Conservation (phyloP, 2,113 vertebrate genomes). For the Mellivora capensis region DNA sequence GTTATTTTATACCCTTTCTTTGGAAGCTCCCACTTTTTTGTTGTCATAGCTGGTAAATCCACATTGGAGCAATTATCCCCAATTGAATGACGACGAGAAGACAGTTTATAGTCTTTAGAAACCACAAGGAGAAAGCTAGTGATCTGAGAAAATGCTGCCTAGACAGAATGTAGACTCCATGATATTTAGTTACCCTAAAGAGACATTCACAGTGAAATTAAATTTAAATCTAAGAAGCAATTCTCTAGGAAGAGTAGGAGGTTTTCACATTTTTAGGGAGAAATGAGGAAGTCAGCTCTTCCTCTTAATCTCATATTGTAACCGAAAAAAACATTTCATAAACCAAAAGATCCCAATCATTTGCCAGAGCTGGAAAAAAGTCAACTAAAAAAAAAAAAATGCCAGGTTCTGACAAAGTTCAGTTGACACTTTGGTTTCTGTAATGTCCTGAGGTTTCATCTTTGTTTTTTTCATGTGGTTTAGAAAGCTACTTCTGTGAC, state of each 20-base stretch:
- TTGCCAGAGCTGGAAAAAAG: not conserved
- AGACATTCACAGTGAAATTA: not conserved
- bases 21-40: not conserved
- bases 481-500: not conserved
- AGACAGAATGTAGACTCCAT: not conserved
- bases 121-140: not conserved
- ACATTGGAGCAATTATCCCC: not conserved
- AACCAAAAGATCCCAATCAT: not conserved
- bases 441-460: not conserved
- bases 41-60: not conserved
- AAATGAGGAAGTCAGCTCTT: not conserved
- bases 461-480: not conserved
- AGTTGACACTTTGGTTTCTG: not conserved
- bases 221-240: not conserved
- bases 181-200: not conserved
- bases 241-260: not conserved
- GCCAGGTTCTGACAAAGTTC: not conserved
- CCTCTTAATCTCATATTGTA: not conserved
- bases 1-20: not conserved
- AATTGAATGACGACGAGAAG: not conserved
- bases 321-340: not conserved
- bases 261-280: not conserved
- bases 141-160: not conserved
- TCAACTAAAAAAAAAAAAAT: not conserved
- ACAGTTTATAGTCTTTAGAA: not conserved